These are phyloP conservation scores for Tupiocoris notatus DNA, from an alignment of 2,888 invertebrate species.

Conservation along the genomic window DNA sequence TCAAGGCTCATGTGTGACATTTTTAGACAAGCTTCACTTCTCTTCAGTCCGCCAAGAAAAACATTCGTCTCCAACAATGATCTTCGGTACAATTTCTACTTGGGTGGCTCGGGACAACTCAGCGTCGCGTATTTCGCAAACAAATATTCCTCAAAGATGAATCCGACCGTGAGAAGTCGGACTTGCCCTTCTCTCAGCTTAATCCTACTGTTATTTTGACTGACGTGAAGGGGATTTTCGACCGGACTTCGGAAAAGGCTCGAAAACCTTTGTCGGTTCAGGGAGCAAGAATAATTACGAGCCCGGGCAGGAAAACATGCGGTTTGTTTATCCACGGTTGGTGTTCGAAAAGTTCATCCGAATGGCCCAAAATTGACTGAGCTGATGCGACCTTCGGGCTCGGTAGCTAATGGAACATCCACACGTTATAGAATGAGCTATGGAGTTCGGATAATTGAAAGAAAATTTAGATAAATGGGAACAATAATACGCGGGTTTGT, in stretches of 20 bases:
- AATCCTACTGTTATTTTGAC: constrained; percentile 33
- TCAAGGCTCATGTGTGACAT: too few relatives aligned
- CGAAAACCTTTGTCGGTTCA: constrained; percentile 29
- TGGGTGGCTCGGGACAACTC: constrained; percentile 22
- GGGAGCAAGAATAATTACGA: constrained; percentile 21
- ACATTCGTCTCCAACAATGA: constrained; percentile 7
- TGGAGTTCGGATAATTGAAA: too few relatives aligned
- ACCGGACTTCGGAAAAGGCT: background rate
- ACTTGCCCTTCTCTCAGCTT: background rate
- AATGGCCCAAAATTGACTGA: too few relatives aligned
- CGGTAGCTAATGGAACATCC: too few relatives aligned
- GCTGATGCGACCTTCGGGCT: too few relatives aligned
- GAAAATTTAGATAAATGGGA: too few relatives aligned
- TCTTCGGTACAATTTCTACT: constrained; percentile 22
- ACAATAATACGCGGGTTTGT: too few relatives aligned
- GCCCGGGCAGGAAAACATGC: background rate
- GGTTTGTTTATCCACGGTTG: background rate
- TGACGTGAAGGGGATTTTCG: constrained; percentile 15
- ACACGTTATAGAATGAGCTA: too few relatives aligned
- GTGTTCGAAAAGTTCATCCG: background rate
- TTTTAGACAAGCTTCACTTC: too few relatives aligned
- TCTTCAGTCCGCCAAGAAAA: too few relatives aligned
- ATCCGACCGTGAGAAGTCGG: constrained; percentile 28
- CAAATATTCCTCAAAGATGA: background rate
- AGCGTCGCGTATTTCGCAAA: background rate